Conservation (phyloP, 2,113 vertebrate species). For the Hippolais icterina region DNA sequence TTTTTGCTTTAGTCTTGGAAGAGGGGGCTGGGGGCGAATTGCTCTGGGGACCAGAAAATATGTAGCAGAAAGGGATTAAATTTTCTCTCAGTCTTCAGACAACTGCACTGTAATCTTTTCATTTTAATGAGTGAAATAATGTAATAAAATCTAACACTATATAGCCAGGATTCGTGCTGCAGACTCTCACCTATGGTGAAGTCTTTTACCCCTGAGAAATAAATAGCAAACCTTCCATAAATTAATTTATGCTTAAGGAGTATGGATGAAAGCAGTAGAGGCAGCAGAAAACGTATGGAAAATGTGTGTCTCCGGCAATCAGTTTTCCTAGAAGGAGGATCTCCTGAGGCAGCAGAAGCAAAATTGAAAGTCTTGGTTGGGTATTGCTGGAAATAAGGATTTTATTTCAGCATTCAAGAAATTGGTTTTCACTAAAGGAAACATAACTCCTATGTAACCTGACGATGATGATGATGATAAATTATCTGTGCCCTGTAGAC, state of each 20-base stretch:
- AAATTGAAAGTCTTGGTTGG: neutral
- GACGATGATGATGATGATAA: constrained; percentile 46
- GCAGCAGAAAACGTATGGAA: neutral
- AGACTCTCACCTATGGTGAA: neutral
- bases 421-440: constrained; percentile 1
- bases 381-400: neutral
- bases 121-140: neutral
- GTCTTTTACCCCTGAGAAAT: neutral
- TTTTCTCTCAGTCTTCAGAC: neutral
- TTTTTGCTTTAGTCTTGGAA: neutral
- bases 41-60: neutral
- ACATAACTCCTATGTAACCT: constrained; percentile 36
- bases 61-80: neutral
- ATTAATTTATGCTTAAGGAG: neutral
- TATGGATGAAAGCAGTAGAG: neutral
- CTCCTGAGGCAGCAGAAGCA: constrained; percentile 6
- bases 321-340: neutral
- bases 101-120: neutral
- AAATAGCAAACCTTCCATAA: neutral
- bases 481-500: constrained; percentile 45
- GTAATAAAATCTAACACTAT: neutral
- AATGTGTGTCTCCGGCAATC: constrained; percentile 5
- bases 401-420: constrained; percentile 29
- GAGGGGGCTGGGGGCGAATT: neutral
- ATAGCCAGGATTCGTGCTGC: neutral